Evolutionary conservation across 1,140 invertebrate genomes (phyloP), one percentile per base, ranked within the genome.

Genomic region (Cryptotermes secundus): DNA sequence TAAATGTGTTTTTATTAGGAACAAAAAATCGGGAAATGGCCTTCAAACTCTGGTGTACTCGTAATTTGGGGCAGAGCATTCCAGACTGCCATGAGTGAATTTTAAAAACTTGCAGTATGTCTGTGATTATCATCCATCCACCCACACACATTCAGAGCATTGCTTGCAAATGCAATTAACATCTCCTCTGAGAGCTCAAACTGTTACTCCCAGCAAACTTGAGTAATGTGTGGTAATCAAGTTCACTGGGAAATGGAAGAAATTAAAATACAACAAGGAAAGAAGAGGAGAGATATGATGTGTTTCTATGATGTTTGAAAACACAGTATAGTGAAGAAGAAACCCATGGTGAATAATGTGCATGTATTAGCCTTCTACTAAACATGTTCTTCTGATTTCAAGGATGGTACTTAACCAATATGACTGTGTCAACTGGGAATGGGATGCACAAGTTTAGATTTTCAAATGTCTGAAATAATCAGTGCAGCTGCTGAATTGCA

Each of bases 211-310:
- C 59, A 72, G 2, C 59, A 72, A 72, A 72, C 45, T 49, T 49
- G 45, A 49, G 19, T 49, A 49, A 49, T 19, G 14, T 42, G 10
- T 45, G 16, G 12, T 49, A 72, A 31, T 31, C 59, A 72, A 72
- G 59, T 72, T 72, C 31, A n/a, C 1, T 72, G 59, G 59, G 31
- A 72, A 7, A 72, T 7, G n/a, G n/a, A 72, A 72, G n/a, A 72
- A 72, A 31, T 72, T 72, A 31, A 59, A 72, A n/a, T 72, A 72
- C n/a, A 72, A 72, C 4, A 72, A 72, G 59, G 59, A n/a, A 72
- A 72, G 59, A 72, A 72, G 0, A 72, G 59, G 59, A 72, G 1
- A 31, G 59, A 72, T 26, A 72, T 31, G 59, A 72, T 72, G 59
- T 72, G 3, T 72, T 72, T 31, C n/a, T 72, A n/a, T 72, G 59